Evolutionary conservation across 2,888 invertebrate genomes (phyloP).

Genomic region (Nemotelus nigrinus): DNA sequence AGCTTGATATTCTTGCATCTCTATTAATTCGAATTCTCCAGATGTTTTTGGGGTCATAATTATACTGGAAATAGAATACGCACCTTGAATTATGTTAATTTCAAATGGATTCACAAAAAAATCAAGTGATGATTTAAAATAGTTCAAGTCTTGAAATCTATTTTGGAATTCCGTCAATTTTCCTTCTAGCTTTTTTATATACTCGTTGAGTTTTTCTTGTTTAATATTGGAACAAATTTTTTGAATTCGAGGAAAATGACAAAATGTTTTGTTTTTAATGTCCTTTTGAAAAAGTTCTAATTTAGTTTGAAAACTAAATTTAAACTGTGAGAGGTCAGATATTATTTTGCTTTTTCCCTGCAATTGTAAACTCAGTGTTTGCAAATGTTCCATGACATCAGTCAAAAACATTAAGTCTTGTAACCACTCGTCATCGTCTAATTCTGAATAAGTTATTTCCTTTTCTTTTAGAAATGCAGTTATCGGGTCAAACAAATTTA

Average conservation of each 20-base stretch:
- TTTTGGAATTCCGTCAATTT: slow-evolving; percentile 9
- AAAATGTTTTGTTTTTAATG: background rate
- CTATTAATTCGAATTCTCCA: slow-evolving; percentile 54
- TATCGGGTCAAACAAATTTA: slow-evolving; percentile 26
- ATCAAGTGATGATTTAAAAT: slow-evolving; percentile 38
- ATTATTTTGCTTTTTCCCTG: slow-evolving; percentile 26
- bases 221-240: too few species aligned
- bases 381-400: slow-evolving; percentile 39
- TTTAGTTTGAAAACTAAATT: slow-evolving; percentile 13
- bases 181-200: slow-evolving; percentile 31
- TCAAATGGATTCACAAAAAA: slow-evolving; percentile 10
- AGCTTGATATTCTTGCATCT: slow-evolving; percentile 51
- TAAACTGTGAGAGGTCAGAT: slow-evolving; percentile 6
- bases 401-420: slow-evolving; percentile 41
- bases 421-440: slow-evolving; percentile 35
- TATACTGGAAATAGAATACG: slow-evolving; percentile 42
- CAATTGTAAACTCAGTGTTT: slow-evolving; percentile 31
- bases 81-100: slow-evolving; percentile 46
- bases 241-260: slow-evolving; percentile 27
- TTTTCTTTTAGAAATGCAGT: slow-evolving; percentile 35
- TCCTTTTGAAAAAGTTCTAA: background rate
- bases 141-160: slow-evolving; percentile 29
- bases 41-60: slow-evolving; percentile 51
- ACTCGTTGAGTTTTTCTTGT: slow-evolving; percentile 18
- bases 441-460: slow-evolving; percentile 22